phyloP scores from a whole-genome alignment of 1,140 invertebrate species.

The Pogonus chalceus region DNA sequence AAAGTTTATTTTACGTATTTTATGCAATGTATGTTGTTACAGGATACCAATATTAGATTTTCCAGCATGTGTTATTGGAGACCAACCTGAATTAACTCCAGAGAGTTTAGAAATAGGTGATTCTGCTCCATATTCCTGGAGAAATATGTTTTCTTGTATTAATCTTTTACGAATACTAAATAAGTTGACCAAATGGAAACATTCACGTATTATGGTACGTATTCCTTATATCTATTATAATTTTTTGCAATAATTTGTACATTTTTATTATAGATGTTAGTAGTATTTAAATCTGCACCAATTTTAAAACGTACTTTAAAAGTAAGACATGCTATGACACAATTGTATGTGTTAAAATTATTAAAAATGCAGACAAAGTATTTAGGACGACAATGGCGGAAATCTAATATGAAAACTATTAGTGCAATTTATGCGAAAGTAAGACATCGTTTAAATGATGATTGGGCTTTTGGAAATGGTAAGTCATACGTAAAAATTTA shows the following conservation, averaged over 20 bases:
- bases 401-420: slow-evolving; percentile 99
- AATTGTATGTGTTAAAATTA: slow-evolving; percentile 94
- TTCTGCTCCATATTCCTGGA: slow-evolving; percentile 83
- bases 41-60: slow-evolving; percentile 91
- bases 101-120: slow-evolving; percentile 90
- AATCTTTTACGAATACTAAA: slow-evolving; percentile 95
- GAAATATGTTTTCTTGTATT: slow-evolving; percentile 97
- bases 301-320: slow-evolving; percentile 95
- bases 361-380: slow-evolving; percentile 99
- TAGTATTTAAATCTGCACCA: slow-evolving; percentile 98
- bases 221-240: slow-evolving; percentile 9
- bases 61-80: slow-evolving; percentile 91
- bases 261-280: slow-evolving; percentile 69
- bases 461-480: slow-evolving; percentile 99
- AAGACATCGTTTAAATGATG: slow-evolving; percentile 89
- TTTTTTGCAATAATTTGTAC: slow-evolving; percentile 7
- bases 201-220: slow-evolving; percentile 90
- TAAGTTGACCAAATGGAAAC: slow-evolving; percentile 99
- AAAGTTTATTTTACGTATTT: neutral
- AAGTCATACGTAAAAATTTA: slow-evolving; percentile 18
- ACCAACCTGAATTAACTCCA: slow-evolving; percentile 86
- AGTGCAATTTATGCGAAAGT: slow-evolving; percentile 98
- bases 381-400: slow-evolving; percentile 96
- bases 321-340: slow-evolving; percentile 94
- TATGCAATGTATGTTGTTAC: slow-evolving; percentile 20